Conservation (phyloP, 2,113 vertebrate species). For the Trogon melanurus region DNA sequence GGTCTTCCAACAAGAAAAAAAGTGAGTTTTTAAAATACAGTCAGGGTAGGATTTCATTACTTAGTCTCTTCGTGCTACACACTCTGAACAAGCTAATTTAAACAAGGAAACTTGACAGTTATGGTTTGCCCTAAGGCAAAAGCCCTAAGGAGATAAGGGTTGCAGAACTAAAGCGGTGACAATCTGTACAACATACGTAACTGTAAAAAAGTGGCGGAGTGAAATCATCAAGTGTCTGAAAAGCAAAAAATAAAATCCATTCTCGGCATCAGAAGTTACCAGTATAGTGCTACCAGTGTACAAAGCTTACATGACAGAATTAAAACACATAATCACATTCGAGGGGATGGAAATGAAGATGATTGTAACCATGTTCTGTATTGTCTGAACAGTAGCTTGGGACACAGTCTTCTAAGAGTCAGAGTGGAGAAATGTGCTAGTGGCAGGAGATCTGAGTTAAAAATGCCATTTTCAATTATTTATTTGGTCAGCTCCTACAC, state of each 20-base stretch:
- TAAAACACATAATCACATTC: not conserved
- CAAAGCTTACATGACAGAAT: constrained; percentile 5
- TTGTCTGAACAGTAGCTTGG: not conserved
- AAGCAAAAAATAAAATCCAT: constrained; percentile 18
- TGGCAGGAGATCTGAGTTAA: not conserved
- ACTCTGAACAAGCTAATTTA: constrained; percentile 6
- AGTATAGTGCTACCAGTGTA: not conserved
- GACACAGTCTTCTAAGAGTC: not conserved
- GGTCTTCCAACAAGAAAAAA: not conserved
- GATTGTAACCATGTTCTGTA: not conserved
- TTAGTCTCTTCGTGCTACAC: not conserved
- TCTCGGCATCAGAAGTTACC: constrained; percentile 20
- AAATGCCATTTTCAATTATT: constrained; percentile 36
- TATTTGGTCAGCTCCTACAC: constrained; percentile 29
- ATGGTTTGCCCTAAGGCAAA: constrained; percentile 24
- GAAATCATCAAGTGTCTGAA: not conserved
- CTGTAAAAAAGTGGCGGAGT: not conserved
- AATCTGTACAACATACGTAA: not conserved
- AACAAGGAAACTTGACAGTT: constrained; percentile 22
- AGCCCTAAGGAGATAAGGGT: not conserved
- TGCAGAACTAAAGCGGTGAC: constrained; percentile 28
- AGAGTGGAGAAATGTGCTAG: not conserved
- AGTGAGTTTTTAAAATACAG: not conserved
- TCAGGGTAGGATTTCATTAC: not conserved
- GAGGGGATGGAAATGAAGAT: not conserved